Conservation (phyloP, 2,888 invertebrate genomes). For the Diaperis boleti region DNA sequence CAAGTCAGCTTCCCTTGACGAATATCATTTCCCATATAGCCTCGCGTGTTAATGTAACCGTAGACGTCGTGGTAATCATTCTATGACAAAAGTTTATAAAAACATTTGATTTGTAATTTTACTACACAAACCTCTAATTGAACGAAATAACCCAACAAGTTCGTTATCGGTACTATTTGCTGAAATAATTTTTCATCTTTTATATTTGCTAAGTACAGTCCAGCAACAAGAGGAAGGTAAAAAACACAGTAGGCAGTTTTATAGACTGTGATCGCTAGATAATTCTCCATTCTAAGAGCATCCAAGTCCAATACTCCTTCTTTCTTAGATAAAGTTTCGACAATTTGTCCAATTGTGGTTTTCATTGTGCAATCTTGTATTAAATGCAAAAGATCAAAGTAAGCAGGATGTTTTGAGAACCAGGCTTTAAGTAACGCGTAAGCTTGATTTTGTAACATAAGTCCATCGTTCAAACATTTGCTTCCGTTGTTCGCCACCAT, state of each 20-base stretch:
- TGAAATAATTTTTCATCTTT: constrained; percentile 82
- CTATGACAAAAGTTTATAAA: constrained; percentile 60
- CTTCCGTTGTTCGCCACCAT: constrained; percentile 78
- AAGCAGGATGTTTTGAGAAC: constrained; percentile 81
- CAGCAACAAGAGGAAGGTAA: constrained; percentile 89
- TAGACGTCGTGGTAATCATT: constrained; percentile 94
- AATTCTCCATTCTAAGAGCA: constrained; percentile 86
- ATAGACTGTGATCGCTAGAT: constrained; percentile 88
- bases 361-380: constrained; percentile 83
- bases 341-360: constrained; percentile 84
- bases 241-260: constrained; percentile 96
- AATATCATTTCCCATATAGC: constrained; percentile 94
- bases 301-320: constrained; percentile 73
- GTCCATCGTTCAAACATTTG: constrained; percentile 86
- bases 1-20: constrained; percentile 97
- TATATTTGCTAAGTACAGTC: constrained; percentile 85
- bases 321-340: constrained; percentile 80
- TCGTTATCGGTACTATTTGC: constrained; percentile 76
- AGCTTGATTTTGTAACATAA: constrained; percentile 82
- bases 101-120: constrained; percentile 19
- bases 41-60: constrained; percentile 86
- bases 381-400: constrained; percentile 81
- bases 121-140: constrained; percentile 91
- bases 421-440: constrained; percentile 84
- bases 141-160: constrained; percentile 95